Evolutionary conservation across 2,113 vertebrate species (phyloP), one percentile per base, ranked within the genome.

Genomic region (Urocolius indicus): DNA sequence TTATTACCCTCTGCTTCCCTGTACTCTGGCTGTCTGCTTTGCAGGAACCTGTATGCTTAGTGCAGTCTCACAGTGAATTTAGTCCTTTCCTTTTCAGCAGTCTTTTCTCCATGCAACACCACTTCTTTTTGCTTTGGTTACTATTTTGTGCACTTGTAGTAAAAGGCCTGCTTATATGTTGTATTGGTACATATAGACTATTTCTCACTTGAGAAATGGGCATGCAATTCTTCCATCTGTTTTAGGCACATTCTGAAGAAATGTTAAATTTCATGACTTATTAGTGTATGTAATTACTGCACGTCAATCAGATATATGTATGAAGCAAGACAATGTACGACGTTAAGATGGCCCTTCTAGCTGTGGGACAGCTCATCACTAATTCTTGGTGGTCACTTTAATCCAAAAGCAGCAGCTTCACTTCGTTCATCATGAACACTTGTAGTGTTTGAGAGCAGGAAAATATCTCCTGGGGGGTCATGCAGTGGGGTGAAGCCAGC

Each of bases 381-480:
- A 62, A 21, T 23, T 12, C 43, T 83, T 0, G 0, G 26, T 69
- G 41, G 10, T 63, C 6, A 21, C 46, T 68, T 65, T 62, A 49
- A 69, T 5, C 14, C 23, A 29, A 92, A 43, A 77, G 11, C 2
- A 4, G 49, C 13, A 11, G 3, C 36, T 18, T 2, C 12, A 27
- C 14, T 77, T 76, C n/a, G 5, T 72, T 84, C 16, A 21, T 17
- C 13, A 65, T 55, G 18, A 84, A 22, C 3, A 9, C 11, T 11
- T 0, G 0, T 41, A 19, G 20, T 5, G 2, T 51, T 34, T 66
- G 51, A 38, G 11, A 71, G 46, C 21, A 83, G 46, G 29, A 69
- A 72, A 63, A 59, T 16, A n/a, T 26, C 71, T 95, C 9, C 11
- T 52, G 26, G 26, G 19, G 19, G 19, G 27, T n/a, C 26, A 66